Conservation (phyloP, 2,113 vertebrate species). For the Macrotus californicus region DNA sequence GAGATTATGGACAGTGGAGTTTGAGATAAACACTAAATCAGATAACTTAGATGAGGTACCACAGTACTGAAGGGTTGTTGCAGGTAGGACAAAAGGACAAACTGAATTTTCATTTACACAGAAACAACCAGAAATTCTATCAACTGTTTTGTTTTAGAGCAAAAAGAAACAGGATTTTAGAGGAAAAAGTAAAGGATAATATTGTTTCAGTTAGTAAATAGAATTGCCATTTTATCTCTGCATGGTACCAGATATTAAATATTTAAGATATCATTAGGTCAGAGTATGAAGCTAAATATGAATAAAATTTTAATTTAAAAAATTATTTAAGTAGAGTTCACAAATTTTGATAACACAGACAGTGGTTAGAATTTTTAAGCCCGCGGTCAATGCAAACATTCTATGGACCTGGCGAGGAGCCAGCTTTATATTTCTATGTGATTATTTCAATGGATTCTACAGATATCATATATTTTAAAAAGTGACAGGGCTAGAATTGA, state of each 20-base stretch:
- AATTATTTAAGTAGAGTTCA: not conserved
- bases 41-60: not conserved
- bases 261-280: not conserved
- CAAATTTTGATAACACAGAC: not conserved
- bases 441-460: conserved; percentile 44
- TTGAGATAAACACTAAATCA: conserved; percentile 38
- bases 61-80: not conserved
- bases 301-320: not conserved
- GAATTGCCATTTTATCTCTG: not conserved
- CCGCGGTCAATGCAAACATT: not conserved
- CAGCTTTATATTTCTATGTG: not conserved
- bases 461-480: not conserved
- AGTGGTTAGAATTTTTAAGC: not conserved
- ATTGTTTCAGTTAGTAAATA: not conserved
- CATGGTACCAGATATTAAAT: not conserved
- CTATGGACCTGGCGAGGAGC: not conserved
- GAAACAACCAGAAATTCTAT: not conserved
- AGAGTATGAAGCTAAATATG: not conserved
- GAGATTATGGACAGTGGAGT: not conserved
- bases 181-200: not conserved
- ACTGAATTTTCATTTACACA: not conserved
- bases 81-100: not conserved
- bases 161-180: not conserved
- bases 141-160: not conserved
- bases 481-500: conserved; percentile 34